phyloP scores from a whole-genome alignment of 2,797 vertebrate genomes.

The Paratrypauchen microcephalus region DNA sequence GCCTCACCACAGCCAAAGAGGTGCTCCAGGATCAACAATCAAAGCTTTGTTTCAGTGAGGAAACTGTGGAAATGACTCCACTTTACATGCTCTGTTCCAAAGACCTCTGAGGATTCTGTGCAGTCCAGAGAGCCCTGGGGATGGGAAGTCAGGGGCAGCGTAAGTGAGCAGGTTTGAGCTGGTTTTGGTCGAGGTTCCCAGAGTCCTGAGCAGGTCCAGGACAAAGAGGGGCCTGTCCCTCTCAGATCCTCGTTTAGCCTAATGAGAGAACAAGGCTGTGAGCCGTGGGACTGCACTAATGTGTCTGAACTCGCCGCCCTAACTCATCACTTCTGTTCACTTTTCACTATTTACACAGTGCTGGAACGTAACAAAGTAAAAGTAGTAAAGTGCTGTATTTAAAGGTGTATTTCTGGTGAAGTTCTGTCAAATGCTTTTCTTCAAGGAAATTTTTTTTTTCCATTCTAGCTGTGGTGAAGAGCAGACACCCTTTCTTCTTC shows the following conservation, averaged over 20 bases:
- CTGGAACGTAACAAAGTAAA: too few relatives aligned
- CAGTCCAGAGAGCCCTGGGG: too few relatives aligned
- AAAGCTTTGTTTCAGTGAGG: conserved; percentile 38
- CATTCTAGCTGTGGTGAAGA: too few relatives aligned
- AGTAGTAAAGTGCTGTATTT: too few relatives aligned
- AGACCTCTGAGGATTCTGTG: conserved; percentile 51
- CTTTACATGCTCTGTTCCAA: conserved; percentile 45
- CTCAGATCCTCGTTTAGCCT: conserved; percentile 75
- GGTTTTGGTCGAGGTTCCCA: conserved; percentile 56
- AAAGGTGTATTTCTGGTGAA: too few relatives aligned
- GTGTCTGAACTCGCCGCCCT: conserved; percentile 63
- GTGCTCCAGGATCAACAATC: conserved; percentile 29
- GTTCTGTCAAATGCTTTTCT: too few relatives aligned
- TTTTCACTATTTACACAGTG: conserved; percentile 33
- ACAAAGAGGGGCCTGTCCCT: conserved; percentile 76
- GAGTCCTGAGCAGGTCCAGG: conserved; percentile 65
- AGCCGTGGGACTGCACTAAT: conserved; percentile 68
- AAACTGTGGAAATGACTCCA: conserved; percentile 41
- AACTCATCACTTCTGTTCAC: conserved; percentile 35
- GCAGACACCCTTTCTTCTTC: too few relatives aligned
- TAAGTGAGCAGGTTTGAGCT: conserved; percentile 56
- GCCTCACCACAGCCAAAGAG: conserved; percentile 7
- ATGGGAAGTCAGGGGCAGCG: too few relatives aligned
- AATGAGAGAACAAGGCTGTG: conserved; percentile 71
- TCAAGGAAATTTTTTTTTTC: too few relatives aligned